These are phyloP conservation scores for Sebastes paucispinis DNA, from an alignment of 2,797 vertebrate species.

Conservation along the genomic window DNA sequence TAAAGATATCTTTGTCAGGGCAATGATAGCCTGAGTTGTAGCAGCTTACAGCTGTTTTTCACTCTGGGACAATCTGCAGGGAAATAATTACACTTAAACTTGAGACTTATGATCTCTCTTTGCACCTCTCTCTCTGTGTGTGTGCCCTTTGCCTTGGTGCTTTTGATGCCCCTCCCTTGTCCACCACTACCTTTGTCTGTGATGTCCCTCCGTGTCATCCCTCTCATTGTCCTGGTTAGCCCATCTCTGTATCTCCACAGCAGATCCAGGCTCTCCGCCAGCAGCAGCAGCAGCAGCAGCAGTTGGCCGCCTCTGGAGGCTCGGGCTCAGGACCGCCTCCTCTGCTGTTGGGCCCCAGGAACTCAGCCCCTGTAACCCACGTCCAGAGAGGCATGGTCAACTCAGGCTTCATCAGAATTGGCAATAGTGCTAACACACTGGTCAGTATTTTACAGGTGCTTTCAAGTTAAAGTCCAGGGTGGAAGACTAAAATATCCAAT, in stretches of 20 bases:
- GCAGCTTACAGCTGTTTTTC: background rate
- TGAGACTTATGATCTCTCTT: slow-evolving; percentile 56
- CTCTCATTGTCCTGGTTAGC: slow-evolving; percentile 73
- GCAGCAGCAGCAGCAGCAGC: slow-evolving; percentile 86
- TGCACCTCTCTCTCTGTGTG: slow-evolving; percentile 59
- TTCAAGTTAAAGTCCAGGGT: background rate
- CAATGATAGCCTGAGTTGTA: background rate
- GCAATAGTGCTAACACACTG: slow-evolving; percentile 85
- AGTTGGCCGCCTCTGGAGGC: slow-evolving; percentile 72
- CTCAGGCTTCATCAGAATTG: slow-evolving; percentile 89
- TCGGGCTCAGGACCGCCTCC: slow-evolving; percentile 89
- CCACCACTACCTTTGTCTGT: slow-evolving; percentile 39
- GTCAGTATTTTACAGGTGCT: slow-evolving; percentile 88
- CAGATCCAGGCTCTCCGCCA: slow-evolving; percentile 93
- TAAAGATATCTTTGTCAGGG: background rate
- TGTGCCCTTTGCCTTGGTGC: slow-evolving; percentile 61
- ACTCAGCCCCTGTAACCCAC: slow-evolving; percentile 84
- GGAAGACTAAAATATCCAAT: background rate
- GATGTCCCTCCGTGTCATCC: slow-evolving; percentile 46
- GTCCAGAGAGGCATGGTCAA: slow-evolving; percentile 89
- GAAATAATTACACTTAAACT: slow-evolving; percentile 6
- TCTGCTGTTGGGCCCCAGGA: slow-evolving; percentile 89
- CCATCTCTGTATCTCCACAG: slow-evolving; percentile 86
- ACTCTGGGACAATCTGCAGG: slow-evolving; percentile 24
- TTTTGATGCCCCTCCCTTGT: slow-evolving; percentile 50